phyloP scores from a whole-genome alignment of 2,888 invertebrate species.

The Lumbricus terrestris region DNA sequence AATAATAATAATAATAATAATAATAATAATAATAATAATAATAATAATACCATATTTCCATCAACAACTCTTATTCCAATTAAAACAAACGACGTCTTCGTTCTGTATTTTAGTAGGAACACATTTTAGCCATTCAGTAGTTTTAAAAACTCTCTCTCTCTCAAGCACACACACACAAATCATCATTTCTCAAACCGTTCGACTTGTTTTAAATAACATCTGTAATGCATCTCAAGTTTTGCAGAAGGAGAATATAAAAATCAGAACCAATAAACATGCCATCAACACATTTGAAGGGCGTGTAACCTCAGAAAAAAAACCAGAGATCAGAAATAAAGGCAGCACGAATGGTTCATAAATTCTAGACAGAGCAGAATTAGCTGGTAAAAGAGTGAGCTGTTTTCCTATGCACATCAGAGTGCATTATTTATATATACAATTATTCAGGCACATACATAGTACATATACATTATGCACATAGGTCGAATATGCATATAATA shows the following conservation, averaged over 20 bases:
- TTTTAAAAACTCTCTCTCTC: too few relatives aligned
- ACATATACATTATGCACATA: too few relatives aligned
- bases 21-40: too few relatives aligned
- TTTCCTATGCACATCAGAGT: neutral
- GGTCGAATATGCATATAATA: neutral
- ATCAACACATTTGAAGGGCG: neutral
- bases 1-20: too few relatives aligned
- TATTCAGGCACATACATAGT: too few relatives aligned
- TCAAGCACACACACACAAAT: neutral
- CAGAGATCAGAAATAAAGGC: neutral
- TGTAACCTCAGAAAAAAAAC: neutral
- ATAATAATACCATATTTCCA: too few relatives aligned
- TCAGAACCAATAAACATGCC: neutral
- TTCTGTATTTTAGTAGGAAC: neutral
- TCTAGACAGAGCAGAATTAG: too few relatives aligned
- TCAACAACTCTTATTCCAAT: neutral
- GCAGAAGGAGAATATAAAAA: neutral
- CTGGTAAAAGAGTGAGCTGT: neutral
- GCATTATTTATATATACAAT: neutral
- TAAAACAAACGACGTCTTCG: neutral
- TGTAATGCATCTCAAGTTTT: neutral
- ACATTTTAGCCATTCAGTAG: neutral
- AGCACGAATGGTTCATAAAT: neutral
- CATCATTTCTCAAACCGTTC: neutral
- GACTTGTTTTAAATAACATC: neutral